Base-by-base conservation (phyloP, 2,113 vertebrate species). In the Cisticola juncidis region DNA sequence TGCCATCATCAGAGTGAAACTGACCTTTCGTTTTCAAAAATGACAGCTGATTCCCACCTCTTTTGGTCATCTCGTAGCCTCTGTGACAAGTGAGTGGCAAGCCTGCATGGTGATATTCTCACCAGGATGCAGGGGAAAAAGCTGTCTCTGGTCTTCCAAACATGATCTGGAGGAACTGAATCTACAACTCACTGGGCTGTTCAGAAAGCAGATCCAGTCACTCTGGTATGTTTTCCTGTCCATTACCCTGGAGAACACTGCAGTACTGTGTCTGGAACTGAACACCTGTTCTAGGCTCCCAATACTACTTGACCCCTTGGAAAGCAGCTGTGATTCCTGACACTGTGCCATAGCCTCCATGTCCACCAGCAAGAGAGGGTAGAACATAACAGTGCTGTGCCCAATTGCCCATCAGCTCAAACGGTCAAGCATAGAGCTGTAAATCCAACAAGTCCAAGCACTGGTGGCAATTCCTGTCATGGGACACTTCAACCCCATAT, bases 321-420 rank as follows among this genome's bases (percentile, higher is more conserved):
- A 77, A 92, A 81, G 40, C 24, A 62, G n/a, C 51, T 60, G 44
- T 24, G 42, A 47, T 35, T 72, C 33, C 23, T 45, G 51, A 61
- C 28, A 29, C 9, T 22, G 38, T n/a, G n/a, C 7, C 1, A 1
- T 1, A 31, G 36, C 14, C 58, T 57, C 42, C 33, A 15, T 6
- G 21, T 14, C 12, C 19, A 62, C 11, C 60, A 66, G 11, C 11
- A 62, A 62, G 29, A 12, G 19, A 71, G 28, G 1, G 13, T 1
- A 60, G 48, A 82, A n/a, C 2, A 1, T 9, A 42, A 45, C 24
- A 56, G 7, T 21, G 15, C 4, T 56, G 56, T 3, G 11, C n/a
- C 24, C 26, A 70, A 31, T 5, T 14, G 40, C 15, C 24, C 56
- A 58, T 15, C 65, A 88, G 35, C 51, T 71, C 23, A 60, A 86